Conservation (phyloP, 2,113 vertebrate species). For the Gymnarchus niloticus region DNA sequence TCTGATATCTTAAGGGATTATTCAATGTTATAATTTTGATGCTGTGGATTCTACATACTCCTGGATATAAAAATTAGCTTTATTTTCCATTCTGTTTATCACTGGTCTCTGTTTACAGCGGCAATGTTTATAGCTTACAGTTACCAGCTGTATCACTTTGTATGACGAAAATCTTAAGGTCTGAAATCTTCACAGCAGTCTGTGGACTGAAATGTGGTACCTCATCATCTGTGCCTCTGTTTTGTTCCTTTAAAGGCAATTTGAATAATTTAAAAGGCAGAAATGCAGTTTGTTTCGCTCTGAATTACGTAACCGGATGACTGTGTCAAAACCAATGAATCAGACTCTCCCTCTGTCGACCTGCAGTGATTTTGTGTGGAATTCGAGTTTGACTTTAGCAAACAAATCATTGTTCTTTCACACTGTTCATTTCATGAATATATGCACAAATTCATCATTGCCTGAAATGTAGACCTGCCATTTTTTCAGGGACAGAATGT, state of each 20-base stretch:
- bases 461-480: background rate
- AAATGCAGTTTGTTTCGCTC: constrained; percentile 8
- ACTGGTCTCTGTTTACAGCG: background rate
- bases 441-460: background rate
- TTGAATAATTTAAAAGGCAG: constrained; percentile 28
- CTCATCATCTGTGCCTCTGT: constrained; percentile 10
- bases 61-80: background rate
- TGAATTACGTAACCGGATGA: constrained; percentile 23
- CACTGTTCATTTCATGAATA: background rate
- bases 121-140: background rate
- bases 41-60: background rate
- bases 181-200: background rate
- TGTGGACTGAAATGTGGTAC: background rate
- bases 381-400: constrained; percentile 18
- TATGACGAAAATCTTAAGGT: background rate
- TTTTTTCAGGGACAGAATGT: background rate
- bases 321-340: constrained; percentile 18
- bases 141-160: background rate
- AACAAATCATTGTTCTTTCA: background rate
- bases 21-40: background rate
- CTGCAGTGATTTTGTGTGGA: constrained; percentile 19
- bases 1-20: background rate
- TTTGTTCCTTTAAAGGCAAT: constrained; percentile 19
- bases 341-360: constrained; percentile 17
- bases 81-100: background rate